Conservation (phyloP, 2,113 vertebrate species). For the Saguinus imperator region DNA sequence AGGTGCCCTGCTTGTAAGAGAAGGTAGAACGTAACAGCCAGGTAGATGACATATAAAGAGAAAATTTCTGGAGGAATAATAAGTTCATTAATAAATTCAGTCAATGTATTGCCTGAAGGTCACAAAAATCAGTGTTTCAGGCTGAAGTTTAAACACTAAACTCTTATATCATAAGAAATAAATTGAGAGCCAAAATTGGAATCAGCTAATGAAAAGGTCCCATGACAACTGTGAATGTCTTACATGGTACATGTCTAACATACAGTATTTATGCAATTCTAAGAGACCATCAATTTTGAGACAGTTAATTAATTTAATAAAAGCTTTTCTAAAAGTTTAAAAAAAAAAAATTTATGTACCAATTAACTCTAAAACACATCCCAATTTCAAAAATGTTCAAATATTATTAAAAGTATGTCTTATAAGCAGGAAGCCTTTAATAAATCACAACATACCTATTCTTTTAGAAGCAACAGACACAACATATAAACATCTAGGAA, state of each 20-base stretch:
- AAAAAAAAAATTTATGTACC: neutral
- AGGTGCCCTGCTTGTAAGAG: no score
- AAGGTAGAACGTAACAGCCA: neutral
- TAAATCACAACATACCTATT: slow-evolving; percentile 38
- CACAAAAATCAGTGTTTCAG: neutral
- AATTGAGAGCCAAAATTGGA: neutral
- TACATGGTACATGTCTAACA: neutral
- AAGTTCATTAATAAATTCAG: neutral
- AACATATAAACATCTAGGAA: slow-evolving; percentile 64
- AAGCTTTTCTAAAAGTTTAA: neutral
- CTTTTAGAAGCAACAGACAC: neutral
- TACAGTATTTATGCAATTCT: neutral
- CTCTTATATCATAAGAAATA: neutral
- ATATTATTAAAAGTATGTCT: neutral
- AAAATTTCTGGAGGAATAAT: neutral
- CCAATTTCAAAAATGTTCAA: slow-evolving; percentile 23
- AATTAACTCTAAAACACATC: slow-evolving; percentile 34
- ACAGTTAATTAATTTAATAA: neutral
- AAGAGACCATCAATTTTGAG: neutral
- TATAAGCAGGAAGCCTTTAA: neutral
- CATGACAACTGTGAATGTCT: neutral
- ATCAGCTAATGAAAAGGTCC: neutral
- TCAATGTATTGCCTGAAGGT: neutral
- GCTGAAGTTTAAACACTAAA: neutral
- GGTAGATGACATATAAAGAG: neutral